Evolutionary conservation across 53 echinoderm and acorn worm species (phyloP).

Genomic region (Mesocentrotus franciscanus): DNA sequence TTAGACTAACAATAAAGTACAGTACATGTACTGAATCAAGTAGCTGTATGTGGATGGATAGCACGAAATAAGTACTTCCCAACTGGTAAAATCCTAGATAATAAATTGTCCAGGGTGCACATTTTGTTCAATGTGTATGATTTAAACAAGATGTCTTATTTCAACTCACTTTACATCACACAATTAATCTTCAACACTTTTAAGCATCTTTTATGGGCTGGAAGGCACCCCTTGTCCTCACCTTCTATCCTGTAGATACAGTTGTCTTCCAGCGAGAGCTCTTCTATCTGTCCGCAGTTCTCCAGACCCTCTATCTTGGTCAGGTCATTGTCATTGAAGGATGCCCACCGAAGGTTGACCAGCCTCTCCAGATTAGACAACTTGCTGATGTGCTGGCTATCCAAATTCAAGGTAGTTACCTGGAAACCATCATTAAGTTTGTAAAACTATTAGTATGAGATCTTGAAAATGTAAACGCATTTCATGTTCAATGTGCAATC

Average conservation of each 20-base stretch:
- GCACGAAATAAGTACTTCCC: no score
- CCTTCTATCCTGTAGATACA: constrained; percentile 97
- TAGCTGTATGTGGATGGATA: not conserved
- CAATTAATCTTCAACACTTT: not conserved
- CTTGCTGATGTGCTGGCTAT: constrained; percentile 98
- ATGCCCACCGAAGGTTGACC: constrained; percentile 92
- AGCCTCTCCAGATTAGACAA: constrained; percentile 95
- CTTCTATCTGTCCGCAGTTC: constrained; percentile 85
- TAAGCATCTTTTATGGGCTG: no score
- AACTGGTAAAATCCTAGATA: no score
- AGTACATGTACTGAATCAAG: no score
- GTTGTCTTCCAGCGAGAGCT: constrained; percentile 94
- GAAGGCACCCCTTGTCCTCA: not conserved
- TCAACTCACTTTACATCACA: no score
- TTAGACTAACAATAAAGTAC: no score
- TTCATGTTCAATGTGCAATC: no score
- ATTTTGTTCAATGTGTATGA: no score
- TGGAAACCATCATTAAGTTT: constrained; percentile 25
- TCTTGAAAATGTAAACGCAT: no score
- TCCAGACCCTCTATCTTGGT: constrained; percentile 99
- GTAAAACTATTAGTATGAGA: not conserved
- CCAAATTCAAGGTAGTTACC: constrained; percentile 95
- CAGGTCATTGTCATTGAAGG: constrained; percentile 95
- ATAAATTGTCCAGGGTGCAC: not conserved
- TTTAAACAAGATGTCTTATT: no score